These are phyloP conservation scores for Tortricodes alternella DNA, from an alignment of 2,888 invertebrate species.

Conservation along the genomic window DNA sequence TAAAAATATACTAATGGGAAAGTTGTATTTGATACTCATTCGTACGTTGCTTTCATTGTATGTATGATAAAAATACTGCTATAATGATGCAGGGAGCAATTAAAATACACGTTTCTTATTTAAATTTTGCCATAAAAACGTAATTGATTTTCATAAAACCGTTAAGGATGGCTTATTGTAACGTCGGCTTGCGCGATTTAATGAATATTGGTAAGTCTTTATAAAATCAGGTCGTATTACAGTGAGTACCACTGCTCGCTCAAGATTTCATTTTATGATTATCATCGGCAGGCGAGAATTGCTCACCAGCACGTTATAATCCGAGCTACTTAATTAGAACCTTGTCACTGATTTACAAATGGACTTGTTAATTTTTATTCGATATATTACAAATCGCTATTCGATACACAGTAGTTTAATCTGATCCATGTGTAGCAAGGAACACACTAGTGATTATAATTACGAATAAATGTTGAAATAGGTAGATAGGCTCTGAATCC, in stretches of 20 bases:
- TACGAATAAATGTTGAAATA: conserved; percentile 23
- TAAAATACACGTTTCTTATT: neutral
- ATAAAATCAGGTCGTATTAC: conserved; percentile 16
- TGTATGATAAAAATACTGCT: neutral
- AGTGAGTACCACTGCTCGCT: conserved; percentile 34
- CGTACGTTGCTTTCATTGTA: neutral
- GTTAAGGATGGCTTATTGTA: conserved; percentile 1
- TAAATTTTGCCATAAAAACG: neutral
- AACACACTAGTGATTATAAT: conserved; percentile 28
- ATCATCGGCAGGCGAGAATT: conserved; percentile 54
- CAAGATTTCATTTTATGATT: conserved; percentile 74
- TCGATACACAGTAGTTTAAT: conserved; percentile 49
- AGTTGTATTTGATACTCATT: neutral
- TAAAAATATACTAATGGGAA: neutral
- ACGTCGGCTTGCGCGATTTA: neutral
- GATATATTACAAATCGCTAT: conserved; percentile 53
- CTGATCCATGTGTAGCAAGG: conserved; percentile 40
- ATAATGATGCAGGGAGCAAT: neutral
- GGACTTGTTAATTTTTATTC: conserved; percentile 66
- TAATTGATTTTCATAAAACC: conserved; percentile 8
- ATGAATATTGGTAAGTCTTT: conserved; percentile 21
- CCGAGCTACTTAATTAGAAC: conserved; percentile 69
- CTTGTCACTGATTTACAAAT: conserved; percentile 73
- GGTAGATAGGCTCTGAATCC: conserved; percentile 37
- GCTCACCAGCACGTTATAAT: conserved; percentile 61